phyloP scores from a whole-genome alignment of 2,888 invertebrate genomes.

The Acheta domesticus region DNA sequence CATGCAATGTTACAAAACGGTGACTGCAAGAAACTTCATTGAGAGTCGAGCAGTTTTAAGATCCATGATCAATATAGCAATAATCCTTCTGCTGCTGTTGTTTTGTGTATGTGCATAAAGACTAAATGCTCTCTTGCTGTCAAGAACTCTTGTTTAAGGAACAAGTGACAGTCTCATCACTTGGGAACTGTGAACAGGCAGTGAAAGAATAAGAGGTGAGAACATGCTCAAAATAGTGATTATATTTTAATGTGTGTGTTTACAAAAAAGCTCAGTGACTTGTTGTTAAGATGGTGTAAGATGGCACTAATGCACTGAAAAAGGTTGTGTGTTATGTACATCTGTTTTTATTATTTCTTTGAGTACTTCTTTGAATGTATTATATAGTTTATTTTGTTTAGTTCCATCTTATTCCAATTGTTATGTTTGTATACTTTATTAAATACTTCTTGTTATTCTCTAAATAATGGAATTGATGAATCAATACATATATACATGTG shows the following conservation, averaged over 20 bases:
- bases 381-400: neutral
- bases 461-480: conserved; percentile 18
- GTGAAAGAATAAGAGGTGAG: neutral
- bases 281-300: neutral
- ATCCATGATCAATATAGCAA: neutral
- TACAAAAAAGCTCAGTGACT: neutral
- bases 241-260: neutral
- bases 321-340: neutral
- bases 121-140: neutral
- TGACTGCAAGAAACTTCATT: neutral
- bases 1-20: neutral
- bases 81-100: neutral
- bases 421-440: neutral
- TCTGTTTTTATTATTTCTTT: neutral
- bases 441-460: neutral
- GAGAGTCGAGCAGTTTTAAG: neutral
- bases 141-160: no score
- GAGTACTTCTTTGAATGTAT: neutral
- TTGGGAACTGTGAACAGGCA: neutral
- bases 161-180: no score
- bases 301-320: neutral
- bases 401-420: conserved; percentile 6
- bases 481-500: neutral
- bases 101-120: neutral
- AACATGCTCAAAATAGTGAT: neutral